phyloP scores from a whole-genome alignment of 2,797 vertebrate species.

The Tiaroga cobitis region DNA sequence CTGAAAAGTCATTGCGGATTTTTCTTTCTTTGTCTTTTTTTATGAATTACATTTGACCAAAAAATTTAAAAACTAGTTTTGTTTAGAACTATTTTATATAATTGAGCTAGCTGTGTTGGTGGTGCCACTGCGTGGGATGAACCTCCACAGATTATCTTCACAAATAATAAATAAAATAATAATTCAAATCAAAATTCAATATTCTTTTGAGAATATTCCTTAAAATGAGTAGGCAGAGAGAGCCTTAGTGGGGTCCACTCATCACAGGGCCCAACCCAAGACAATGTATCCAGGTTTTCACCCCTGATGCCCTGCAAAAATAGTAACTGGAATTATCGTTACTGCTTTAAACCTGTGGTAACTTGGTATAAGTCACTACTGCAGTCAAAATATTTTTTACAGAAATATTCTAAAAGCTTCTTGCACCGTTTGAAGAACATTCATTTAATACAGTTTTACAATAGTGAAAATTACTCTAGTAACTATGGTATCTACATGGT shows the following conservation, averaged over 20 bases:
- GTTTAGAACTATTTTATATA: background rate
- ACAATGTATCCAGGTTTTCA: background rate
- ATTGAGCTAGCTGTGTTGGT: background rate
- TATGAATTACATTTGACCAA: background rate
- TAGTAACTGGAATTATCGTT: background rate
- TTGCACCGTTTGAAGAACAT: background rate
- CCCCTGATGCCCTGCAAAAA: background rate
- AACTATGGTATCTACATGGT: background rate
- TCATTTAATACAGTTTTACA: background rate
- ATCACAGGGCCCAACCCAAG: background rate
- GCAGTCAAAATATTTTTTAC: background rate
- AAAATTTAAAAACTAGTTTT: background rate
- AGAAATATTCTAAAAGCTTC: background rate
- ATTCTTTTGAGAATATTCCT: no score
- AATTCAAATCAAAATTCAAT: no score
- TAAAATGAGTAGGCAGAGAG: background rate
- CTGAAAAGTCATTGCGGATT: background rate
- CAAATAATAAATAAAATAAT: no score
- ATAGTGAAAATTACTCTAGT: background rate
- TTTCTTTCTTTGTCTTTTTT: no score
- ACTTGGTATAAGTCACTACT: background rate
- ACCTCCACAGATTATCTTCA: background rate
- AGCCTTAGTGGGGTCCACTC: background rate
- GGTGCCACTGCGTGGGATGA: background rate
- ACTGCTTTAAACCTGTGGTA: background rate